Evolutionary conservation across 2,113 vertebrate genomes (phyloP).

Genomic region (Morone chrysops): DNA sequence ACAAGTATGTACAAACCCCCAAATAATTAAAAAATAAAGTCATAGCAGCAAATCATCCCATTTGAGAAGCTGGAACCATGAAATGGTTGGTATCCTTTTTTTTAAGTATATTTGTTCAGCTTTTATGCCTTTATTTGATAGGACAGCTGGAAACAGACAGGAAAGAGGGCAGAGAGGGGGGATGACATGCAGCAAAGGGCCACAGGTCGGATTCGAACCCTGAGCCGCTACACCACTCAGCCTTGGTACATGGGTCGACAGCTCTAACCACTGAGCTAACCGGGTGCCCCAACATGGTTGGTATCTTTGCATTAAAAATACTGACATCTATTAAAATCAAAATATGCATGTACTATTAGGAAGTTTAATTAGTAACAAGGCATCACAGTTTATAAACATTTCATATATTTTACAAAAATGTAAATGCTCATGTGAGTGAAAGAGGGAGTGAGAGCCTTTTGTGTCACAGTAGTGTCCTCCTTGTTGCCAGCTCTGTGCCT

Average conservation of each 20-base stretch:
- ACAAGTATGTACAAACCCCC: background rate
- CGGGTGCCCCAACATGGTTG: background rate
- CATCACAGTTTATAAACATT: background rate
- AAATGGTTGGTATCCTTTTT: background rate
- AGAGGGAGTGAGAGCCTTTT: conserved; percentile 7
- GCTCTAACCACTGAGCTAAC: too few relatives aligned
- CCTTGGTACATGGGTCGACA: too few relatives aligned
- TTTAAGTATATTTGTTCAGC: too few relatives aligned
- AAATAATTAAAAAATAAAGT: background rate
- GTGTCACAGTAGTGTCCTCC: conserved; percentile 25
- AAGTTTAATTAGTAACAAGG: background rate
- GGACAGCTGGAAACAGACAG: too few relatives aligned
- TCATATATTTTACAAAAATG: background rate
- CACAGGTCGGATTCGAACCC: too few relatives aligned
- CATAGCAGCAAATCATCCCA: background rate
- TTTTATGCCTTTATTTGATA: too few relatives aligned
- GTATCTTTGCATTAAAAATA: background rate
- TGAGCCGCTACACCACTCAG: too few relatives aligned
- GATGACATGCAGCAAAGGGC: too few relatives aligned
- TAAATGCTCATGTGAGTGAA: background rate
- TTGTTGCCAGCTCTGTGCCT: conserved; percentile 28
- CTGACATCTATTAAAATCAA: too few relatives aligned
- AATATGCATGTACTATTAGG: background rate
- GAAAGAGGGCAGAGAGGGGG: too few relatives aligned
- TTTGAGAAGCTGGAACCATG: background rate